Evolutionary conservation across 1,140 invertebrate species (phyloP).

Genomic region (Nymphalis io): DNA sequence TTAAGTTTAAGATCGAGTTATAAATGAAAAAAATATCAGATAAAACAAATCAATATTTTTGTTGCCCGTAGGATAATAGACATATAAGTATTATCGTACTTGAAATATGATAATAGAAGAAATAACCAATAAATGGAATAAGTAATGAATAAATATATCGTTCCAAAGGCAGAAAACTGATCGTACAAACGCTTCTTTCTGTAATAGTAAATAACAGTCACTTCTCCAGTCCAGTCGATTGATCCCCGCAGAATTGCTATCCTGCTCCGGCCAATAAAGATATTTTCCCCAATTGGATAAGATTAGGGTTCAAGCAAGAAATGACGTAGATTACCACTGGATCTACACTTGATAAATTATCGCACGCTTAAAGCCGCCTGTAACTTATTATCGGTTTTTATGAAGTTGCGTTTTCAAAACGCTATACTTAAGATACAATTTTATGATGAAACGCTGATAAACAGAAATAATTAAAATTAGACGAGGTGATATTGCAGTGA

Average conservation of each 20-base stretch:
- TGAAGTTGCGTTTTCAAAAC: neutral
- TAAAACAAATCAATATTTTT: too few species aligned
- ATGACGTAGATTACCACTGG: slow-evolving; percentile 50
- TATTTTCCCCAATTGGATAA: slow-evolving; percentile 64
- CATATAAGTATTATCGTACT: neutral
- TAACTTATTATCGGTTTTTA: neutral
- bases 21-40: too few species aligned
- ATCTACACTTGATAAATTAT: slow-evolving; percentile 40
- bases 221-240: slow-evolving; percentile 55
- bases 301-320: slow-evolving; percentile 51
- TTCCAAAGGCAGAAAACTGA: slow-evolving; percentile 28
- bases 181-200: slow-evolving; percentile 32
- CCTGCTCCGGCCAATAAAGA: slow-evolving; percentile 68
- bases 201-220: slow-evolving; percentile 55
- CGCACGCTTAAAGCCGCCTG: slow-evolving; percentile 15
- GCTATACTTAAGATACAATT: too few species aligned
- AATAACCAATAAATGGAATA: slow-evolving; percentile 22
- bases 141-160: slow-evolving; percentile 37
- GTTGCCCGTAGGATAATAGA: too few species aligned
- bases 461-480: too few species aligned
- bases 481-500: too few species aligned
- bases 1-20: too few species aligned
- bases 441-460: too few species aligned
- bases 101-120: neutral
- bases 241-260: slow-evolving; percentile 59